A percentile compares a stretch with the other conserved stretches of the same genome.
Evolutionary conservation across 2,888 invertebrate genomes (phyloP).

Genomic region (Silvanus unidentatus): DNA sequence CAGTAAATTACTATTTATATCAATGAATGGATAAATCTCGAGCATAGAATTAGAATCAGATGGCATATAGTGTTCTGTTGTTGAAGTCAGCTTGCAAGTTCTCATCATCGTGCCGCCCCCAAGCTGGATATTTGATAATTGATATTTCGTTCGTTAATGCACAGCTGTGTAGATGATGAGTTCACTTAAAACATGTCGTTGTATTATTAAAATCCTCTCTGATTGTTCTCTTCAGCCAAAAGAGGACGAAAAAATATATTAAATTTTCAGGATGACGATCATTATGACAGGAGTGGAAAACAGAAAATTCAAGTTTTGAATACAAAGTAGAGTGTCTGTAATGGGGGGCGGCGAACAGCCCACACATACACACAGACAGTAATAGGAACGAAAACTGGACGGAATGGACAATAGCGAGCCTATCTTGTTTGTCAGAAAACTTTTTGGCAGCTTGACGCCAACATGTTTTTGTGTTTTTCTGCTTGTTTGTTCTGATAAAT

Average conservation of each 20-base stretch:
- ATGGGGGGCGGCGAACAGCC: constrained; percentile 19
- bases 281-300: background rate
- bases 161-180: constrained; percentile 31
- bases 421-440: constrained; percentile 42
- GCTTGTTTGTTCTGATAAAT: constrained; percentile 11
- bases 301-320: constrained; percentile 26
- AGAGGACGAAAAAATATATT: too few relatives aligned
- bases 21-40: too few relatives aligned
- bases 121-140: constrained; percentile 39
- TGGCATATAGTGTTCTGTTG: too few relatives aligned
- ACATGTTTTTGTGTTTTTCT: constrained; percentile 20
- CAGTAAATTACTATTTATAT: too few relatives aligned
- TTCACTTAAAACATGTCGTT: constrained; percentile 34
- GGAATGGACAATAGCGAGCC: constrained; percentile 35
- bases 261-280: background rate
- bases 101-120: constrained; percentile 16
- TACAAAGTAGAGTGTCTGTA: constrained; percentile 28
- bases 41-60: too few relatives aligned
- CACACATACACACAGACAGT: too few relatives aligned
- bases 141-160: constrained; percentile 41
- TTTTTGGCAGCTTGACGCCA: constrained; percentile 45
- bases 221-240: too few relatives aligned
- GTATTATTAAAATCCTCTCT: constrained; percentile 1
- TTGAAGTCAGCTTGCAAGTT: constrained; percentile 19
- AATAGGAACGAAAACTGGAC: constrained; percentile 15